phyloP scores from a whole-genome alignment of 2,113 vertebrate species.

The Alouatta palliata region DNA sequence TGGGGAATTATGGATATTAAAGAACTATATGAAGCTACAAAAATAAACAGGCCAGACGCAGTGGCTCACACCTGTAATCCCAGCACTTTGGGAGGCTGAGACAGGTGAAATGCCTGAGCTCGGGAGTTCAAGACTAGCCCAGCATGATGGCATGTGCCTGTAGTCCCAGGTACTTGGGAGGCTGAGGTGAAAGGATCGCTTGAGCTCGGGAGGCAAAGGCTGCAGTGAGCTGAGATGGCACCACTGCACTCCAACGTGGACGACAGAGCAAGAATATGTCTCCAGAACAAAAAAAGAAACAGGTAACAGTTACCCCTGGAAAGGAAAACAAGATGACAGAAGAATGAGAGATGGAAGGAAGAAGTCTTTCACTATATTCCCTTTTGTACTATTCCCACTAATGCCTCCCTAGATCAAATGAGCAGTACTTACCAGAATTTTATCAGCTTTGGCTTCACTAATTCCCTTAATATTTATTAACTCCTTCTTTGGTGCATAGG shows the following conservation, averaged over 20 bases:
- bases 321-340: background rate
- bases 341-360: background rate
- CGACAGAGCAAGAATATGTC: background rate
- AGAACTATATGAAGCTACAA: background rate
- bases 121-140: background rate
- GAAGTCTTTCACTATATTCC: background rate
- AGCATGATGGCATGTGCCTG: background rate
- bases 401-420: background rate
- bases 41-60: background rate
- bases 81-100: background rate
- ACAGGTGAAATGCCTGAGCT: background rate
- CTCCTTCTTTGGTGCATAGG: slow-evolving; percentile 98
- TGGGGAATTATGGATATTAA: background rate
- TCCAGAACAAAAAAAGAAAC: background rate
- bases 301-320: background rate
- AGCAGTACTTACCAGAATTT: slow-evolving; percentile 90
- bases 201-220: no score
- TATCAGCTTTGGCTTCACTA: slow-evolving; percentile 98
- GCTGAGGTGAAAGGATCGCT: no score
- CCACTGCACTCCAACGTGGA: no score
- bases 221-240: no score
- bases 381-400: background rate
- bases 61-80: background rate
- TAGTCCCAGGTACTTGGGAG: no score
- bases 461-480: slow-evolving; percentile 98